phyloP scores from a whole-genome alignment of 2,797 vertebrate genomes.

The Melanotaenia pygmaea region DNA sequence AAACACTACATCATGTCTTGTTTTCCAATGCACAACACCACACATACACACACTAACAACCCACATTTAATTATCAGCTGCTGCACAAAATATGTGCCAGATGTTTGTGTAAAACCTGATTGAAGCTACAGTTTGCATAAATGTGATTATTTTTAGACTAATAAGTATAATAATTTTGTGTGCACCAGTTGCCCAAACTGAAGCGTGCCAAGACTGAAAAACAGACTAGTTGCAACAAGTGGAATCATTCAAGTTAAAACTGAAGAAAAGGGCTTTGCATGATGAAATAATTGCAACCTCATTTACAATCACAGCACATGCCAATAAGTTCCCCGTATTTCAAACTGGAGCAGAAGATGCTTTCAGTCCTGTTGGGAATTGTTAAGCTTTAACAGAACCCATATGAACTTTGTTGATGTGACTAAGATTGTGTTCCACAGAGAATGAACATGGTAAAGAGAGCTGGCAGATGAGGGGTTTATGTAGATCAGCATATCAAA shows the following conservation, averaged over 20 bases:
- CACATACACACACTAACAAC: conserved; percentile 25
- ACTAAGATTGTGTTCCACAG: not conserved
- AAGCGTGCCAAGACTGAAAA: conserved; percentile 24
- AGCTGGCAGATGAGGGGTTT: conserved; percentile 6
- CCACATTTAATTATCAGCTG: conserved; percentile 13
- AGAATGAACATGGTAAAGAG: conserved; percentile 3
- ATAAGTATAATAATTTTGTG: conserved; percentile 5
- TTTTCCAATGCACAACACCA: conserved; percentile 2
- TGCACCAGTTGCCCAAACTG: not conserved
- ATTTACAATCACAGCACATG: conserved; percentile 44
- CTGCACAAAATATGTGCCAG: not conserved
- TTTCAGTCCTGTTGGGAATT: conserved; percentile 31
- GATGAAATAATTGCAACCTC: conserved; percentile 67
- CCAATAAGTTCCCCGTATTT: conserved; percentile 28
- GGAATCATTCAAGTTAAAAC: conserved; percentile 53
- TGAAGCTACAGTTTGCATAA: not conserved
- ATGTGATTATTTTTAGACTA: not conserved
- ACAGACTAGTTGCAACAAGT: conserved; percentile 54
- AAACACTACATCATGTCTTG: not conserved
- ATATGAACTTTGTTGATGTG: conserved; percentile 32
- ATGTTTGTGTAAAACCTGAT: not conserved
- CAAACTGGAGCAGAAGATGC: conserved; percentile 21
- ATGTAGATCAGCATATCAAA: conserved; percentile 8
- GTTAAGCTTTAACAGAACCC: conserved; percentile 37
- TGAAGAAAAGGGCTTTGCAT: conserved; percentile 52